A percentile compares a stretch with the other conserved stretches of the same genome.
These are phyloP conservation scores for Junonia oenone DNA, from an alignment of 2,888 invertebrate genomes.

Conservation along the genomic window DNA sequence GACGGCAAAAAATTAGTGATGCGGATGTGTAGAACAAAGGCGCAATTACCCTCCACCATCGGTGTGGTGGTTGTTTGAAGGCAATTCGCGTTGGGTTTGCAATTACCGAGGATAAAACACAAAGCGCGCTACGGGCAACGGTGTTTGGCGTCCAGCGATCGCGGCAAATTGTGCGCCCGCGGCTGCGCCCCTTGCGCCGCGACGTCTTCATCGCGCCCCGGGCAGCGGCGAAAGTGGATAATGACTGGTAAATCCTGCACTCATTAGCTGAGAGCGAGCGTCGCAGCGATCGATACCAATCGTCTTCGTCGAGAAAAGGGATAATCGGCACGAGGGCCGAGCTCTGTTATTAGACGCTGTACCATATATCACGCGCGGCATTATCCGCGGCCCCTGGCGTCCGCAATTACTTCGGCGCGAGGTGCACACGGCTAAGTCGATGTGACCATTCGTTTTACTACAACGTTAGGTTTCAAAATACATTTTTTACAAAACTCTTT, in stretches of 20 bases:
- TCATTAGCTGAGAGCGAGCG: constrained; percentile 71
- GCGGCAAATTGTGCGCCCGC: constrained; percentile 66
- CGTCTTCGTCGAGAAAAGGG: constrained; percentile 70
- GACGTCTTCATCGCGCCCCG: constrained; percentile 72
- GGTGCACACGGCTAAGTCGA: constrained; percentile 36
- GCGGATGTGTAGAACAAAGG: constrained; percentile 60
- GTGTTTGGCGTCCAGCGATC: constrained; percentile 45
- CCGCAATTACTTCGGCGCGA: constrained; percentile 64
- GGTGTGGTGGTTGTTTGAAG: constrained; percentile 49
- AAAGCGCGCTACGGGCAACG: constrained; percentile 61
- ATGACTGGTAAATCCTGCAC: constrained; percentile 73
- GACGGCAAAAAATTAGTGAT: constrained; percentile 43
- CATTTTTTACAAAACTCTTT: not conserved
- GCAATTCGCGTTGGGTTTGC: constrained; percentile 52
- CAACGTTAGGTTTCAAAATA: not conserved
- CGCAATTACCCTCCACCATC: constrained; percentile 70
- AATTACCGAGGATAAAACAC: constrained; percentile 71
- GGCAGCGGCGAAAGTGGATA: constrained; percentile 73
- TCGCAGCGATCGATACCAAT: constrained; percentile 71
- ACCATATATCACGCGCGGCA: constrained; percentile 76
- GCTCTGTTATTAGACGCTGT: constrained; percentile 74
- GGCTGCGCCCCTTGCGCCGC: constrained; percentile 41
- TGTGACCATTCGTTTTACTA: not conserved
- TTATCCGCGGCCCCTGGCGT: constrained; percentile 69
- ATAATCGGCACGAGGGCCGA: constrained; percentile 65